phyloP scores from a whole-genome alignment of 2,797 vertebrate genomes.

The Anisognathus igniventris region DNA sequence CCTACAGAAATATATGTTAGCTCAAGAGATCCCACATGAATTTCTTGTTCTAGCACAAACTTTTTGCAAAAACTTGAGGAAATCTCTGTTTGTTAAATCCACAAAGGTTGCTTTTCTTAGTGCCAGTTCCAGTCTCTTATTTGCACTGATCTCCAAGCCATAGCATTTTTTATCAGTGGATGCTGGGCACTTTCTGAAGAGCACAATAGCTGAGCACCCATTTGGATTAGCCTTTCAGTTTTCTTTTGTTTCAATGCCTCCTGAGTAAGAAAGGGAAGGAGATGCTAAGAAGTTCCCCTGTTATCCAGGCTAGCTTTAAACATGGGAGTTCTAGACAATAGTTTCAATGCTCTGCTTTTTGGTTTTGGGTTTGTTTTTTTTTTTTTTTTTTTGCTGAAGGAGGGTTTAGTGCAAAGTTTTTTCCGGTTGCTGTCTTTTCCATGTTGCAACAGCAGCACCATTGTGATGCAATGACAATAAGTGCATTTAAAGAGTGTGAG shows the following conservation, averaged over 20 bases:
- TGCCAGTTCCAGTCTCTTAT: not conserved
- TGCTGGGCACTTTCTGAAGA: accelerated
- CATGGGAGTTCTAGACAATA: not conserved
- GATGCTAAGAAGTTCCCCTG: not conserved
- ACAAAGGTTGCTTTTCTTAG: not conserved
- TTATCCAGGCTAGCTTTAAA: not conserved
- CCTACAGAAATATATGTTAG: not conserved
- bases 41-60: not conserved
- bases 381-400: not conserved
- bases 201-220: not conserved
- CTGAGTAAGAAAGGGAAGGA: not conserved
- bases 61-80: not conserved
- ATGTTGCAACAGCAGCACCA: not conserved
- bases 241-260: not conserved
- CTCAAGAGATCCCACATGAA: not conserved
- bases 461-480: not conserved
- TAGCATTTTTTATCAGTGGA: not conserved
- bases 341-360: not conserved
- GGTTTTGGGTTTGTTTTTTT: not conserved
- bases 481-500: not conserved
- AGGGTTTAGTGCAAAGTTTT: not conserved
- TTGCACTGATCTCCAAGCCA: not conserved
- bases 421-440: not conserved
- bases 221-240: not conserved
- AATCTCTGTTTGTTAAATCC: not conserved